These are phyloP conservation scores for Sebastolobus altivelis DNA, from an alignment of 2,797 vertebrate genomes.

Conservation along the genomic window DNA sequence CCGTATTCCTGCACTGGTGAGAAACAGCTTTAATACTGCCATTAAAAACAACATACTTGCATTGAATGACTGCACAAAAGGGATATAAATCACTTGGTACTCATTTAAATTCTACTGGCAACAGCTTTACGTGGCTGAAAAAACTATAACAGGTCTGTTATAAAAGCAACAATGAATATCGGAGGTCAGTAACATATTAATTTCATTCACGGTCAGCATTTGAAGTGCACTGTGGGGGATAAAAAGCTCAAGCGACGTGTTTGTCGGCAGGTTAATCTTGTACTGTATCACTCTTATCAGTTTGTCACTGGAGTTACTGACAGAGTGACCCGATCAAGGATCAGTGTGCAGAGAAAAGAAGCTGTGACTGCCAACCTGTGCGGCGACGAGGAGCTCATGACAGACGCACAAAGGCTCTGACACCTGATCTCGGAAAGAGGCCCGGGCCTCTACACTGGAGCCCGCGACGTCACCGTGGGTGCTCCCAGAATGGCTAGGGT, in stretches of 20 bases:
- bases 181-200: slow-evolving; percentile 15
- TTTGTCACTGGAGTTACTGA: slow-evolving; percentile 24
- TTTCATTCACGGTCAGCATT: background rate
- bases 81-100: background rate
- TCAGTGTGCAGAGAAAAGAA: slow-evolving; percentile 43
- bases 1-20: too few relatives aligned
- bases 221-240: background rate
- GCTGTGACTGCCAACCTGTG: slow-evolving; percentile 27
- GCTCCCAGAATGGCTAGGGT: slow-evolving; percentile 65
- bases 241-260: background rate
- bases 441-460: slow-evolving; percentile 50
- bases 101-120: slow-evolving; percentile 12
- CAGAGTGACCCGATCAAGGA: slow-evolving; percentile 51
- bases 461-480: slow-evolving; percentile 50
- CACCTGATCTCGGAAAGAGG: slow-evolving; percentile 85
- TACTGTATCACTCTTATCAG: slow-evolving; percentile 28
- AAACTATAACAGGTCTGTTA: background rate
- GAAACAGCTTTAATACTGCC: background rate
- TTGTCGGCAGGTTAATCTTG: slow-evolving; percentile 21
- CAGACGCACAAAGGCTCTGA: slow-evolving; percentile 75
- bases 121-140: background rate
- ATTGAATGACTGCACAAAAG: background rate
- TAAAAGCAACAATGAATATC: background rate
- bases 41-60: background rate
- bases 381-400: slow-evolving; percentile 27